Evolutionary conservation across 2,888 invertebrate species (phyloP).

Genomic region (Yponomeuta sedellus): DNA sequence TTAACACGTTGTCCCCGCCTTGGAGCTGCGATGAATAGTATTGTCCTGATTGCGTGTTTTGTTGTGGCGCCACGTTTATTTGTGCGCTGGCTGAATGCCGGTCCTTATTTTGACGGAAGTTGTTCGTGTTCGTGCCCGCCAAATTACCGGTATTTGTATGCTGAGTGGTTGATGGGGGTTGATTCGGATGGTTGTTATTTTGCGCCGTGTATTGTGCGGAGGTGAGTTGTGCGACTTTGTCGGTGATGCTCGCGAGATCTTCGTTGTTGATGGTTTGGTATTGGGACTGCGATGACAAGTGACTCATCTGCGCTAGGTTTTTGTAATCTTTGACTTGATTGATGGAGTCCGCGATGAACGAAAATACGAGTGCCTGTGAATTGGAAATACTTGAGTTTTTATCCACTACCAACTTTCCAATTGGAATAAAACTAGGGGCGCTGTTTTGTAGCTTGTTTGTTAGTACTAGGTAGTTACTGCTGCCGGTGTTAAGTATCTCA

Average conservation of each 20-base stretch:
- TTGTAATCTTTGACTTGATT: constrained; percentile 62
- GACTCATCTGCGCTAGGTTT: constrained; percentile 51
- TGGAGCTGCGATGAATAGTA: constrained; percentile 35
- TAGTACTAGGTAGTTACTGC: constrained; percentile 61
- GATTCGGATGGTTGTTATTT: constrained; percentile 30
- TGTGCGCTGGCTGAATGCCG: constrained; percentile 32
- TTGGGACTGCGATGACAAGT: constrained; percentile 35
- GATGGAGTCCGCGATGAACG: constrained; percentile 62
- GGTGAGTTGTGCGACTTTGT: constrained; percentile 56
- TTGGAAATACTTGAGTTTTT: constrained; percentile 59
- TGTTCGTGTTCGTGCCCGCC: constrained; percentile 27
- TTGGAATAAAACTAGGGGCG: constrained; percentile 44
- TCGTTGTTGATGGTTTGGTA: constrained; percentile 47
- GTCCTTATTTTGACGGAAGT: constrained; percentile 26
- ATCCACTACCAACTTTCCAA: constrained; percentile 53
- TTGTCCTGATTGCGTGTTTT: constrained; percentile 24
- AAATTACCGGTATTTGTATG: constrained; percentile 12
- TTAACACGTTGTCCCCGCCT: constrained; percentile 28
- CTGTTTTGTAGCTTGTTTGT: constrained; percentile 45
- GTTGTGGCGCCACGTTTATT: constrained; percentile 30
- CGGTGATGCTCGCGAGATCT: constrained; percentile 47
- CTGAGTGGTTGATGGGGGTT: constrained; percentile 19
- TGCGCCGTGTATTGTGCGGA: constrained; percentile 50
- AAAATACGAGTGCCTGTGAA: constrained; percentile 70
- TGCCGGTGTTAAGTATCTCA: constrained; percentile 66